A percentile compares a stretch with the other conserved stretches of the same genome.
These are phyloP conservation scores for Drosophila repletoides DNA, from an alignment of 1,140 invertebrate species.

Conservation along the genomic window DNA sequence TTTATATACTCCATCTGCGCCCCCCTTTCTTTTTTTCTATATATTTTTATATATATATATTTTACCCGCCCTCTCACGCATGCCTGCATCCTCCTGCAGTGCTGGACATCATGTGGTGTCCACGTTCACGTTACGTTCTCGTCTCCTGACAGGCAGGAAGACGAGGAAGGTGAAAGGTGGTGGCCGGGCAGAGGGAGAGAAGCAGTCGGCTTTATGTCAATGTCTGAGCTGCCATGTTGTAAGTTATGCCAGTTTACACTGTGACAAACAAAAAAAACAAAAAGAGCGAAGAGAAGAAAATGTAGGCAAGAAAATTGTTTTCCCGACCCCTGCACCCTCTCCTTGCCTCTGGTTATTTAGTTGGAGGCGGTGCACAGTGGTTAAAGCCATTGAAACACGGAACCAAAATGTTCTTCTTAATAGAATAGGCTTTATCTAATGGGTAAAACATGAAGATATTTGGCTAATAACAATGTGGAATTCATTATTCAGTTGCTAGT, in stretches of 20 bases:
- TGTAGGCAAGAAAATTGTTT: conserved; percentile 71
- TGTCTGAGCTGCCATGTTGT: conserved; percentile 76
- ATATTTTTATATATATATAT: conserved; percentile 4
- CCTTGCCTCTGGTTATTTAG: conserved; percentile 23
- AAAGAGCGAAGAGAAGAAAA: conserved; percentile 22
- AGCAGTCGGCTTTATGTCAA: conserved; percentile 77
- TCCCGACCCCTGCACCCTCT: conserved; percentile 15
- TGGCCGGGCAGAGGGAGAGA: too few species aligned
- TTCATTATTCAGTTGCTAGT: too few species aligned
- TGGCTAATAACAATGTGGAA: too few species aligned
- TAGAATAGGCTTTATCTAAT: too few species aligned
- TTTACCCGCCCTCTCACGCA: conserved; percentile 47
- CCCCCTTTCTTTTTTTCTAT: not conserved
- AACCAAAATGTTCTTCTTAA: too few species aligned
- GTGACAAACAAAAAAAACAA: conserved; percentile 24
- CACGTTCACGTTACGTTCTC: conserved; percentile 2
- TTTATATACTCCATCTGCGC: conserved; percentile 45
- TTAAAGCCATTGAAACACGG: too few species aligned
- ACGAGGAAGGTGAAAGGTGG: too few species aligned
- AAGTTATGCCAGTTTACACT: conserved; percentile 64
- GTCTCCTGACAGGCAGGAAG: conserved; percentile 10
- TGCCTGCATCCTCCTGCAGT: conserved; percentile 52
- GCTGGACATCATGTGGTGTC: conserved; percentile 23
- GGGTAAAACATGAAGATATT: too few species aligned
- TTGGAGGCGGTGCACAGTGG: too few species aligned